phyloP scores from a whole-genome alignment of 1,140 invertebrate genomes.

The Coelopa frigida region DNA sequence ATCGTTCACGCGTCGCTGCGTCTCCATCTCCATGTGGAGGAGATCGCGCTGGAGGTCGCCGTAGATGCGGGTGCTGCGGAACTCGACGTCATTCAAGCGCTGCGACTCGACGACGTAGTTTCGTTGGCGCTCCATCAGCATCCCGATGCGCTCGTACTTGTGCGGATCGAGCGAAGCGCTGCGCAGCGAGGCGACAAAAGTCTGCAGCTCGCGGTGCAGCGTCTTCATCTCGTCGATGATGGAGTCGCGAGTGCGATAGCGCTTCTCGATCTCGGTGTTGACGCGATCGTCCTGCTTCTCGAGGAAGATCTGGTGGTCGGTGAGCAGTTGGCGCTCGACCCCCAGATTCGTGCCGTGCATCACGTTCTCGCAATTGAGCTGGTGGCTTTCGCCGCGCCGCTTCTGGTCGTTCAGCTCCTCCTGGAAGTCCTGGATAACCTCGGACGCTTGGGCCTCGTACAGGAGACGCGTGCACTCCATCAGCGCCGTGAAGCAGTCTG shows the following conservation, averaged over 20 bases:
- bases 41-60: slow-evolving; percentile 23
- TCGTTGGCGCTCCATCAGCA: slow-evolving; percentile 29
- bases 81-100: slow-evolving; percentile 27
- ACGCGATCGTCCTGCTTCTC: slow-evolving; percentile 31
- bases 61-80: slow-evolving; percentile 12
- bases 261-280: slow-evolving; percentile 30
- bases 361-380: slow-evolving; percentile 29
- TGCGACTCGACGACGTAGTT: slow-evolving; percentile 24
- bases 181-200: slow-evolving; percentile 25
- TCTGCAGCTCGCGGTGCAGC: slow-evolving; percentile 27
- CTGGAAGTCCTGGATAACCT: slow-evolving; percentile 30
- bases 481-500: slow-evolving; percentile 25
- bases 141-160: slow-evolving; percentile 30
- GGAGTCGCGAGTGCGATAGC: slow-evolving; percentile 30
- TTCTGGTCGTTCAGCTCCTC: slow-evolving; percentile 25
- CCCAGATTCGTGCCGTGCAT: slow-evolving; percentile 31
- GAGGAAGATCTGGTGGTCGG: slow-evolving; percentile 28
- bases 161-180: slow-evolving; percentile 30
- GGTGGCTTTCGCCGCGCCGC: slow-evolving; percentile 26
- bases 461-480: slow-evolving; percentile 17
- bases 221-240: slow-evolving; percentile 23
- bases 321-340: slow-evolving; percentile 21
- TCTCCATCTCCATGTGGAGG: slow-evolving; percentile 25
- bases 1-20: slow-evolving; percentile 25
- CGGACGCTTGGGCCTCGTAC: slow-evolving; percentile 29